These are phyloP conservation scores for Dermatophagoides farinae DNA, from an alignment of 1,140 invertebrate species.

Conservation along the genomic window DNA sequence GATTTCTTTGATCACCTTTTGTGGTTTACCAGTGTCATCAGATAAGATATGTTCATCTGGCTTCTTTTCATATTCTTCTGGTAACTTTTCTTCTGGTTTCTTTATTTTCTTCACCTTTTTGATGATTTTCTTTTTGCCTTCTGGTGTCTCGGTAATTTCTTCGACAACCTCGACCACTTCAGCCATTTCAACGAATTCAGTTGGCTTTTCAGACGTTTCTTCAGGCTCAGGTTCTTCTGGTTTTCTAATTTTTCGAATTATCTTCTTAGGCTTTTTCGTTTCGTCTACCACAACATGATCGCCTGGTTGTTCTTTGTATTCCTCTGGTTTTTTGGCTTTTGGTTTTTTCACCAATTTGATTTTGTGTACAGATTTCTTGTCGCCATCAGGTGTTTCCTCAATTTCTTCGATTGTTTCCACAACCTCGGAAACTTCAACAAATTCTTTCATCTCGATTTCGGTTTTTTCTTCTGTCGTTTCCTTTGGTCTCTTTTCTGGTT, in stretches of 20 bases:
- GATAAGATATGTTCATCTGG: too few species aligned
- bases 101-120: too few species aligned
- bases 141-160: too few species aligned
- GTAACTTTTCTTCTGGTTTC: too few species aligned
- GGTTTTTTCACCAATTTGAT: too few species aligned
- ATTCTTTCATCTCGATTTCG: slow-evolving; percentile 20
- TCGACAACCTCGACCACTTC: slow-evolving; percentile 15
- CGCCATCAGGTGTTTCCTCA: slow-evolving; percentile 21
- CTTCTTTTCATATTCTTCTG: too few species aligned
- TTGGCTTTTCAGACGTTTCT: neutral
- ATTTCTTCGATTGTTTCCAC: slow-evolving; percentile 24
- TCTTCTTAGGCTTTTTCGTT: slow-evolving; percentile 19
- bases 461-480: slow-evolving; percentile 30
- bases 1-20: too few species aligned
- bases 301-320: too few species aligned
- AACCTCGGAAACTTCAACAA: slow-evolving; percentile 28
- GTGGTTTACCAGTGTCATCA: too few species aligned
- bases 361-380: too few species aligned
- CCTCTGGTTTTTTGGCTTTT: too few species aligned
- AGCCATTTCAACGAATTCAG: slow-evolving; percentile 10
- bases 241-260: slow-evolving; percentile 14
- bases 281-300: slow-evolving; percentile 16
- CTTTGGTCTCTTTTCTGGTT: slow-evolving; percentile 30
- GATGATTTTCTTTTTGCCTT: neutral
- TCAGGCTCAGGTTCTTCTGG: slow-evolving; percentile 11